Evolutionary conservation across 2,888 invertebrate species (phyloP), one percentile per base, ranked within the genome.

Genomic region (Drosophila melanosoma): DNA sequence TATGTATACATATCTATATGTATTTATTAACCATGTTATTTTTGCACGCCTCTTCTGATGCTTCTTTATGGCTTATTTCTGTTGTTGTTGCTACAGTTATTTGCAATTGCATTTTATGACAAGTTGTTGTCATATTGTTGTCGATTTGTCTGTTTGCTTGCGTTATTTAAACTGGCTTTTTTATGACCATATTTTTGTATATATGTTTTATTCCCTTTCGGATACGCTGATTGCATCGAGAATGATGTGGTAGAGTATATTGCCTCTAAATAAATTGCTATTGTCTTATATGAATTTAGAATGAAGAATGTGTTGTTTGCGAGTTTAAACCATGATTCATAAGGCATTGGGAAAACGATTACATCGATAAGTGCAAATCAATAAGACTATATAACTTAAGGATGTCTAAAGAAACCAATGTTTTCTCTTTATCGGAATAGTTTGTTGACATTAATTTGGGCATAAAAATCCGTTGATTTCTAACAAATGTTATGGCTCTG

Each of bases 91-190:
- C 29, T 29, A 29, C 29, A 29, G 74, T 60, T 77, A 69, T 67
- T 79, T 69, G 74, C 63, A 78, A 78, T 63, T 81, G 75, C 78
- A 86, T 74, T 80, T 80, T 77, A 77, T 74, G 80, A 71, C 29
- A 62, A 69, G 69, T 71, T 73, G 74, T 64, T 73, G 72, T 66
- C 64, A 62, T 69, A 60, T 78, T 74, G 62, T 61, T 62, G 66
- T 57, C 53, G 52, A 48, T 65, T 73, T 61, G 62, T 65, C 61
- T 69, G 56, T 57, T 51, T 42, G 66, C 60, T 51, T 49, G 38
- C 40, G 1, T 56, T 66, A 75, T 79, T 74, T 79, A 53, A 42
- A 51, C 29, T 29, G 32, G 11, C 32, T 5, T 48, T 63, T 79
- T 65, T 74, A 69, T 51, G 67, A 20, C 51, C 42, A n/a, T 40